Conservation (phyloP, 2,113 vertebrate species). For the Dasyurus viverrinus region DNA sequence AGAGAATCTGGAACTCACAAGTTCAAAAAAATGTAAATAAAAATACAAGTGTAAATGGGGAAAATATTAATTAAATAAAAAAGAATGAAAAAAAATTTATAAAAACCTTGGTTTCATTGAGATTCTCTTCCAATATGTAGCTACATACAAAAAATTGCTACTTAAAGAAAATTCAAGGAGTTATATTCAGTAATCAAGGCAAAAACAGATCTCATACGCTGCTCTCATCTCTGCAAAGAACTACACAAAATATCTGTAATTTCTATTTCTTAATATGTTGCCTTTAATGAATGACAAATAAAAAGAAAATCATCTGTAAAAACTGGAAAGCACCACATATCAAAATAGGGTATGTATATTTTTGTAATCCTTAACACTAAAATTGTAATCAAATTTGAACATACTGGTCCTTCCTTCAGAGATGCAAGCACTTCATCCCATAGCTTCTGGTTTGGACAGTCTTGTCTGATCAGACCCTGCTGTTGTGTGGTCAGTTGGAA, state of each 20-base stretch:
- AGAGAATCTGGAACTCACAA: too few species aligned
- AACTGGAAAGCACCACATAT: neutral
- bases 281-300: neutral
- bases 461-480: slow-evolving; percentile 91
- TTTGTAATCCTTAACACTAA: neutral
- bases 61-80: too few species aligned
- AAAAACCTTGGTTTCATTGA: neutral
- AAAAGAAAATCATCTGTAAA: neutral
- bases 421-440: slow-evolving; percentile 96
- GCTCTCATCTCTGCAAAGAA: neutral
- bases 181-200: neutral
- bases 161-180: neutral
- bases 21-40: too few species aligned
- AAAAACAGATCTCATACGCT: neutral
- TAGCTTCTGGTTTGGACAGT: slow-evolving; percentile 94
- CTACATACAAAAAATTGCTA: neutral
- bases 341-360: neutral
- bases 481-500: slow-evolving; percentile 95
- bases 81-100: too few species aligned
- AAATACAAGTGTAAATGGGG: too few species aligned
- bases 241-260: neutral
- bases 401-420: slow-evolving; percentile 95
- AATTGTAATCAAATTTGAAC: slow-evolving; percentile 62
- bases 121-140: neutral
- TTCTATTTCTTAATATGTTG: neutral